Evolutionary conservation across 2,113 vertebrate species (phyloP).

Genomic region (Pao palembangensis): DNA sequence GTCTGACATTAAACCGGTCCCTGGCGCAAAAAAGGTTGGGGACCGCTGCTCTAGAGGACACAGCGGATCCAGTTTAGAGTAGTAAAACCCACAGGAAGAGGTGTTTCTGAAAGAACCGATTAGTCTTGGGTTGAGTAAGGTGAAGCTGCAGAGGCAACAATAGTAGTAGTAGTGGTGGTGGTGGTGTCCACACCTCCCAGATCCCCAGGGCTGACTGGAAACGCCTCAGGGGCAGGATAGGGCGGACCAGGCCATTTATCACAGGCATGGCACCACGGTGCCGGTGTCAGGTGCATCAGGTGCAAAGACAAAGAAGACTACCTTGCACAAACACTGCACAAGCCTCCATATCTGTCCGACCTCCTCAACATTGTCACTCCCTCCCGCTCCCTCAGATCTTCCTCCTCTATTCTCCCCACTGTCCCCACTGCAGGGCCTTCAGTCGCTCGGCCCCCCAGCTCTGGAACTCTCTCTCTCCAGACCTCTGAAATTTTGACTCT

Average conservation of each 20-base stretch:
- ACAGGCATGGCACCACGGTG: slow-evolving; percentile 9
- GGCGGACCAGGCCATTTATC: slow-evolving; percentile 57
- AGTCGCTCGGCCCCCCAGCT: too few relatives aligned
- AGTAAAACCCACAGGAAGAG: slow-evolving; percentile 5
- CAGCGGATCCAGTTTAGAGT: neutral
- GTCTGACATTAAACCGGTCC: too few relatives aligned
- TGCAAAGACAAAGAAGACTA: neutral
- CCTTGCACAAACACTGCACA: neutral
- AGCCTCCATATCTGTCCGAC: too few relatives aligned
- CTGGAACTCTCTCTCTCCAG: too few relatives aligned
- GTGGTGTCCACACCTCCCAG: slow-evolving; percentile 81
- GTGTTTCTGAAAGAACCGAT: slow-evolving; percentile 23
- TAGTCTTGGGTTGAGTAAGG: slow-evolving; percentile 56
- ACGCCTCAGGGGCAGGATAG: slow-evolving; percentile 91
- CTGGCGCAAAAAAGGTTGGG: too few relatives aligned
- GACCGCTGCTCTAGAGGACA: too few relatives aligned
- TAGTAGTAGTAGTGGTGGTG: neutral
- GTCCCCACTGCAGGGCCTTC: too few relatives aligned
- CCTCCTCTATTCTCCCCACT: too few relatives aligned
- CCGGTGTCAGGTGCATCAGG: slow-evolving; percentile 11
- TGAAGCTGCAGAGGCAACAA: slow-evolving; percentile 58
- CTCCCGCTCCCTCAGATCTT: too few relatives aligned
- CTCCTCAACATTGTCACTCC: too few relatives aligned
- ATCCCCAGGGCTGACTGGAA: slow-evolving; percentile 85
- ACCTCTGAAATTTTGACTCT: too few relatives aligned